phyloP scores from a whole-genome alignment of 2,113 vertebrate species.

The Thermophis baileyi region DNA sequence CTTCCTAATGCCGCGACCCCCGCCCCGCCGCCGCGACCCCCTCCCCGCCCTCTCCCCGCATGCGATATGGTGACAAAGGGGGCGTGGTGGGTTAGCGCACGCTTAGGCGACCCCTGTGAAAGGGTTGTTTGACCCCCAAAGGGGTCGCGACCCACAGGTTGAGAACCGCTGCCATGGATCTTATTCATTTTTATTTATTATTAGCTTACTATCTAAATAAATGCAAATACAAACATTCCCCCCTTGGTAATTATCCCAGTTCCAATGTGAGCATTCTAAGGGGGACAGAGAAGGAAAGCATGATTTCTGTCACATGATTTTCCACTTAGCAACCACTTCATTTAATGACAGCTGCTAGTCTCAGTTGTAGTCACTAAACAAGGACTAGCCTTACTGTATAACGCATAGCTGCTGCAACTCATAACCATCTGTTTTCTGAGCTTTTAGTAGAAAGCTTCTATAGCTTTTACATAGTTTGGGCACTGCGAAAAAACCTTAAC shows the following conservation, averaged over 20 bases:
- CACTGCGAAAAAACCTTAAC: not conserved
- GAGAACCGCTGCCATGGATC: not conserved
- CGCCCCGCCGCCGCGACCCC: too few species aligned
- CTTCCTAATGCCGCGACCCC: too few species aligned
- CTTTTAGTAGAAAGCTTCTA: not conserved
- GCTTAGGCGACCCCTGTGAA: too few species aligned
- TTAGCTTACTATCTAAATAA: not conserved
- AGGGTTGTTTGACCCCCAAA: too few species aligned
- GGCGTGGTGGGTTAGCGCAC: too few species aligned
- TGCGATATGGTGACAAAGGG: too few species aligned
- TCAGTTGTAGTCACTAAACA: not conserved
- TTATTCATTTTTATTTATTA: not conserved
- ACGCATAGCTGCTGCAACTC: not conserved
- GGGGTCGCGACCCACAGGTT: too few species aligned
- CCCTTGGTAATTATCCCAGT: too few species aligned
- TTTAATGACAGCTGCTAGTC: not conserved
- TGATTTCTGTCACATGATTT: not conserved
- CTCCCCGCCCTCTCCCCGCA: too few species aligned
- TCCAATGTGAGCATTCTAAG: not conserved
- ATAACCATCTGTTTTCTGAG: not conserved
- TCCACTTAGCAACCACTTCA: not conserved
- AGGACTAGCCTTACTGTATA: not conserved
- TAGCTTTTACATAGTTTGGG: too few species aligned
- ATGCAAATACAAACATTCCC: not conserved
- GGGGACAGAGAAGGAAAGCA: not conserved